These are phyloP conservation scores for Ormyrus pomaceus DNA, from an alignment of 2,888 invertebrate species.

Conservation along the genomic window DNA sequence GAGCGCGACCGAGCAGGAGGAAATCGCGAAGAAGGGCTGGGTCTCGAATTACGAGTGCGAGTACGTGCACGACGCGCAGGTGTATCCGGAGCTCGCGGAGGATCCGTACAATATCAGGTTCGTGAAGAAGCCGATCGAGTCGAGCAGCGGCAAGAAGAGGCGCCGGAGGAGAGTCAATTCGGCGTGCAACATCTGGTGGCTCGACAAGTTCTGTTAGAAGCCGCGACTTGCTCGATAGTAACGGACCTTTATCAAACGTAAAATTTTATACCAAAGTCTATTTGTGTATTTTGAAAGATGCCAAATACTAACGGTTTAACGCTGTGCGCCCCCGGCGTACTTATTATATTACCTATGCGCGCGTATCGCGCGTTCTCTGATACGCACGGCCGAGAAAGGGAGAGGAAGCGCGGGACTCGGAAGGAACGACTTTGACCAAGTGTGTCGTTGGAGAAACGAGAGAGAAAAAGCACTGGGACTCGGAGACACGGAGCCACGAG, in stretches of 20 bases:
- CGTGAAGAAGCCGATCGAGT: constrained; percentile 84
- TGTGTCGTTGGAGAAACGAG: not conserved
- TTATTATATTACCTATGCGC: not conserved
- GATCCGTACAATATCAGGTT: constrained; percentile 97
- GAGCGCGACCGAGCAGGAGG: constrained; percentile 91
- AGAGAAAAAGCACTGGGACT: constrained; percentile 3
- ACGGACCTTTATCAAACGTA: constrained; percentile 76
- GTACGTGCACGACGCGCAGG: constrained; percentile 92
- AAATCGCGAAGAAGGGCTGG: constrained; percentile 89
- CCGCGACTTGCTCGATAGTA: constrained; percentile 62
- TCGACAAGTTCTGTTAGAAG: constrained; percentile 73
- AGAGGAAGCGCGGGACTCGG: constrained; percentile 1
- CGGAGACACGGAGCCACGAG: constrained; percentile 1
- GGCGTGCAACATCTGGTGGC: constrained; percentile 76
- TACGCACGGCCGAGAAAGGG: not conserved
- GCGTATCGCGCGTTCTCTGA: not conserved
- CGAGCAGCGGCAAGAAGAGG: constrained; percentile 79
- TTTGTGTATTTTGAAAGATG: constrained; percentile 72
- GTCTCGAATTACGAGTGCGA: constrained; percentile 92
- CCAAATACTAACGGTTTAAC: constrained; percentile 42
- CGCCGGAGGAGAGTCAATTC: constrained; percentile 83
- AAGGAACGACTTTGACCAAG: not conserved
- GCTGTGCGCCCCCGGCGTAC: not conserved
- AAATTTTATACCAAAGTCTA: constrained; percentile 80
- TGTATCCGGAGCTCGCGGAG: constrained; percentile 95